These are phyloP conservation scores for Herminia tarsipennalis DNA, from an alignment of 2,888 invertebrate genomes.

Conservation along the genomic window DNA sequence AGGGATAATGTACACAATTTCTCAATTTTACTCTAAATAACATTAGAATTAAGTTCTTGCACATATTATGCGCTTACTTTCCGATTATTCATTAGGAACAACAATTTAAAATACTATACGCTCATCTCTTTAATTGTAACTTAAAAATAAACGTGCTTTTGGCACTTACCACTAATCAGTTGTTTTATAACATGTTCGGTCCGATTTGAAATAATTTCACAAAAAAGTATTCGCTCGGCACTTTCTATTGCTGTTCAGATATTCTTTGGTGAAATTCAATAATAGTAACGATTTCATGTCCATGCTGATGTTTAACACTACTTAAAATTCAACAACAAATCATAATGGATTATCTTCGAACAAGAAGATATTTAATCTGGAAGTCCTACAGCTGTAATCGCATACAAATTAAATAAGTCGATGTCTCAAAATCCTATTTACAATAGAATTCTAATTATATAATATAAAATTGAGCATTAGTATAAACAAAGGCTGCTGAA, in stretches of 20 bases:
- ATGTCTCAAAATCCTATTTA: conserved; percentile 56
- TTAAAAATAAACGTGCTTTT: conserved; percentile 78
- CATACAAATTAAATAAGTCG: conserved; percentile 57
- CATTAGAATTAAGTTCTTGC: conserved; percentile 76
- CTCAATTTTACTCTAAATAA: conserved; percentile 77
- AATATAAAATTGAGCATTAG: conserved; percentile 79
- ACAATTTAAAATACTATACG: conserved; percentile 81
- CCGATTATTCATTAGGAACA: conserved; percentile 82
- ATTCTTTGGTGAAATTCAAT: conserved; percentile 68
- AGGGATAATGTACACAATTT: conserved; percentile 84
- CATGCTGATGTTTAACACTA: conserved; percentile 38
- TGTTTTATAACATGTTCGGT: conserved; percentile 37
- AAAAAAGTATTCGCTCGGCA: conserved; percentile 35
- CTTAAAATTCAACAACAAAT: conserved; percentile 36
- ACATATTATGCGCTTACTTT: conserved; percentile 69
- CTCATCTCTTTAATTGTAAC: conserved; percentile 72
- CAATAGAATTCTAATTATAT: conserved; percentile 75
- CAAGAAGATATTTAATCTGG: conserved; percentile 22
- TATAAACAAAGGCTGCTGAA: conserved; percentile 74
- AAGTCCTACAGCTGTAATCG: conserved; percentile 33
- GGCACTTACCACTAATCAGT: conserved; percentile 78
- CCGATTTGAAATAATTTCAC: conserved; percentile 37
- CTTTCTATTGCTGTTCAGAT: conserved; percentile 49
- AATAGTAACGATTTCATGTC: conserved; percentile 37
- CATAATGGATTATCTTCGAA: conserved; percentile 23